Conservation (phyloP, 37 sponge, comb jelly and placozoan species). For the Axinella damicornis region DNA sequence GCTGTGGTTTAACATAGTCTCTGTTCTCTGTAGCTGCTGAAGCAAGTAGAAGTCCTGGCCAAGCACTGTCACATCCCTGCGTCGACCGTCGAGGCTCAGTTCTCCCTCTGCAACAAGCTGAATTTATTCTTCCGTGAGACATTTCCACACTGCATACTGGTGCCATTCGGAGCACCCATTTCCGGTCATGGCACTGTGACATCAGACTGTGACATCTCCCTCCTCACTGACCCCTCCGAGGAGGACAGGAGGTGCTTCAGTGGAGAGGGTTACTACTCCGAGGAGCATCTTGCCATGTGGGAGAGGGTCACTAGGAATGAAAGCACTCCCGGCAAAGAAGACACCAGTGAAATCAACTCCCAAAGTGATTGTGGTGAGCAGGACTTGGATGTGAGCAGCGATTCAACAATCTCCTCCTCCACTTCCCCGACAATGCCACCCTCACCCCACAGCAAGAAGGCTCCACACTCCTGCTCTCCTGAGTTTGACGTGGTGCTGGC, state of each 20-base stretch:
- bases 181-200: slow-evolving; percentile 52
- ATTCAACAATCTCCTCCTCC: neutral
- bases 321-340: neutral
- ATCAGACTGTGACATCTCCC: slow-evolving; percentile 65
- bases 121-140: neutral
- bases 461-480: neutral
- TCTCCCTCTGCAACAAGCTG: slow-evolving; percentile 15
- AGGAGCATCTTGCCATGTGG: slow-evolving; percentile 10
- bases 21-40: slow-evolving; percentile 8
- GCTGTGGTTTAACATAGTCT: neutral
- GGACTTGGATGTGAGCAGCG: neutral
- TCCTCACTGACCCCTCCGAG: slow-evolving; percentile 40
- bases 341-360: neutral
- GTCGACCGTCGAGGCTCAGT: neutral
- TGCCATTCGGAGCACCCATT: slow-evolving; percentile 67
- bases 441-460: too few relatives aligned
- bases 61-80: neutral
- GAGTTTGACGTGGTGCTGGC: slow-evolving; percentile 3
- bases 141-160: slow-evolving; percentile 41
- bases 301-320: neutral
- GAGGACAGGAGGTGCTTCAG: slow-evolving; percentile 16
- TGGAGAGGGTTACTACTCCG: neutral
- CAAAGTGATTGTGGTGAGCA: neutral
- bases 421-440: too few relatives aligned
- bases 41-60: slow-evolving; percentile 34